These are phyloP conservation scores for Cryptoblepharus egeriae DNA, from an alignment of 2,797 vertebrate species.

Conservation along the genomic window DNA sequence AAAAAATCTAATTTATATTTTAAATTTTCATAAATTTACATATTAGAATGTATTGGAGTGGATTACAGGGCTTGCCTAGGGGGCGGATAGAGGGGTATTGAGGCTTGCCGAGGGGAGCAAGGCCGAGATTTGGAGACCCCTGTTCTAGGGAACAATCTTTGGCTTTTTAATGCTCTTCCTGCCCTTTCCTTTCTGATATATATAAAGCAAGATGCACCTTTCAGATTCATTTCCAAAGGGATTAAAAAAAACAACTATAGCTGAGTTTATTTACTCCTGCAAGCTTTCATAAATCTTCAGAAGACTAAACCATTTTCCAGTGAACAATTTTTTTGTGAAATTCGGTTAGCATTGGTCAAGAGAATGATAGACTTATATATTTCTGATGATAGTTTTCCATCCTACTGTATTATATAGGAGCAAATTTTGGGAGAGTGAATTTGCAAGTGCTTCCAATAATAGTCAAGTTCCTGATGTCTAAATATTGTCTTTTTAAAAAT, in stretches of 20 bases:
- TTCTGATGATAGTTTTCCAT: not conserved
- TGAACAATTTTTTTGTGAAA: conserved; percentile 2
- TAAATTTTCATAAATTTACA: too few relatives aligned
- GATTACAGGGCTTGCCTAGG: too few relatives aligned
- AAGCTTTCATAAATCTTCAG: conserved; percentile 24
- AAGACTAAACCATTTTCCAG: conserved; percentile 16
- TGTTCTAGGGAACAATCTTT: conserved; percentile 7
- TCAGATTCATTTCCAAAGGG: not conserved
- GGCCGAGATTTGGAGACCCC: too few relatives aligned
- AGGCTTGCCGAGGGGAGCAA: too few relatives aligned
- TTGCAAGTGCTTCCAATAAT: conserved; percentile 25
- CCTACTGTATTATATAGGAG: not conserved
- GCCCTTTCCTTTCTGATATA: not conserved
- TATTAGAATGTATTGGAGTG: too few relatives aligned
- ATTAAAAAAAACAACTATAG: not conserved
- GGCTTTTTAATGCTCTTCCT: conserved; percentile 17
- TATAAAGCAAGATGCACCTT: not conserved
- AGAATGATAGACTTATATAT: not conserved
- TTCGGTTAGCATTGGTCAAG: not conserved
- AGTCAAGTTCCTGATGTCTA: not conserved
- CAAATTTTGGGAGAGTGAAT: conserved; percentile 26
- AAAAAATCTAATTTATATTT: too few relatives aligned
- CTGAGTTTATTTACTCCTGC: conserved; percentile 13
- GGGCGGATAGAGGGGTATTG: too few relatives aligned
- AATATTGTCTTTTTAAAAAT: conserved; percentile 38